Conservation (phyloP, 2,797 vertebrate genomes). For the Chaenodraco wilsoni region DNA sequence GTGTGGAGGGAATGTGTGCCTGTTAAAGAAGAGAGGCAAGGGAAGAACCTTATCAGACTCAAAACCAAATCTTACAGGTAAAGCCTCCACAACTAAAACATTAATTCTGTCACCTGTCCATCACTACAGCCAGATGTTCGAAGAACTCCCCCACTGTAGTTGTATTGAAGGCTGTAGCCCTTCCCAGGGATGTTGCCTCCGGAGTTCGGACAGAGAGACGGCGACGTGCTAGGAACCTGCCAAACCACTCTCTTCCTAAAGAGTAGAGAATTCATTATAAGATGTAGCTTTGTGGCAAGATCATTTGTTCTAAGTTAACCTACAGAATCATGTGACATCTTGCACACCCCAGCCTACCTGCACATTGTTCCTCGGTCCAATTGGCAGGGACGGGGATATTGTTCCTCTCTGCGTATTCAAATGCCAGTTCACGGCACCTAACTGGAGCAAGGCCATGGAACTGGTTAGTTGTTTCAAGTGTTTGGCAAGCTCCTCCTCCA, state of each 20-base stretch:
- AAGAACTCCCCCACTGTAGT: constrained; percentile 17
- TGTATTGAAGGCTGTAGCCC: constrained; percentile 10
- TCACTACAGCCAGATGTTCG: constrained; percentile 15
- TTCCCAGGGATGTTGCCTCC: constrained; percentile 31
- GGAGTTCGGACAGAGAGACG: constrained; percentile 25
- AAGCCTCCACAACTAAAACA: neutral
- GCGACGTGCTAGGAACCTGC: constrained; percentile 13
- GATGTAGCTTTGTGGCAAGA: neutral
- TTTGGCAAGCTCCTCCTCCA: too few relatives aligned
- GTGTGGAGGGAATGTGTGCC: neutral
- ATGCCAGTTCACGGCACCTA: too few relatives aligned
- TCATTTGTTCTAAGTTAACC: too few relatives aligned
- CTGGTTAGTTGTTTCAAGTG: too few relatives aligned
- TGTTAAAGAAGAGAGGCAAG: neutral
- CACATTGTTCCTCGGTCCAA: constrained; percentile 40
- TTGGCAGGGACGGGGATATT: neutral
- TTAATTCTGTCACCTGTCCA: constrained; percentile 30
- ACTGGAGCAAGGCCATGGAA: too few relatives aligned
- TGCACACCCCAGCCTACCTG: neutral
- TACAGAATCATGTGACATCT: constrained; percentile 1
- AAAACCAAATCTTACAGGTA: neutral
- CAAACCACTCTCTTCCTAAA: constrained; percentile 31
- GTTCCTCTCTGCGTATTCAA: too few relatives aligned
- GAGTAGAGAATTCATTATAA: neutral
- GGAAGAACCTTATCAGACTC: too few relatives aligned